These are phyloP conservation scores for Fulmarus glacialis DNA, from an alignment of 2,113 vertebrate species.

Conservation along the genomic window DNA sequence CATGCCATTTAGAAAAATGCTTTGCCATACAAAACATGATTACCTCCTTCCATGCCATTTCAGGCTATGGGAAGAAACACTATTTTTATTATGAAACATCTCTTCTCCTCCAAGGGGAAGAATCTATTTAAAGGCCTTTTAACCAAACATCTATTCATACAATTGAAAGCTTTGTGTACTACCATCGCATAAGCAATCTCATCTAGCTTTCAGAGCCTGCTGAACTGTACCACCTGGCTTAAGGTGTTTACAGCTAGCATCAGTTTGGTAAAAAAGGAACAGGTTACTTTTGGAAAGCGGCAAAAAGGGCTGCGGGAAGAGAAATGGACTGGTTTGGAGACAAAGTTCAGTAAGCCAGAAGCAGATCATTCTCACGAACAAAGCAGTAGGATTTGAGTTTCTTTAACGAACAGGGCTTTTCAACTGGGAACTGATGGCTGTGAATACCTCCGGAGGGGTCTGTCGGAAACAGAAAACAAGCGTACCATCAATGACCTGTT, in stretches of 20 bases:
- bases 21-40: slow-evolving; percentile 17
- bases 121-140: slow-evolving; percentile 28
- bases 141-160: slow-evolving; percentile 5
- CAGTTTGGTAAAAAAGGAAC: not conserved
- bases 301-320: not conserved
- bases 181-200: not conserved
- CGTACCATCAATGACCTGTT: not conserved
- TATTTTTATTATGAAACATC: slow-evolving; percentile 31
- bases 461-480: not conserved
- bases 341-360: not conserved
- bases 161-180: not conserved
- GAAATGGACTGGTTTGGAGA: not conserved
- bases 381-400: not conserved
- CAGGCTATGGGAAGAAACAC: not conserved
- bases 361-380: not conserved
- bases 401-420: not conserved
- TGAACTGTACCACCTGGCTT: not conserved
- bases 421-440: not conserved
- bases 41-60: slow-evolving; percentile 39
- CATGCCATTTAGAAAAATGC: slow-evolving; percentile 10
- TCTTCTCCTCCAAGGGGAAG: not conserved
- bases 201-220: not conserved
- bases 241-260: not conserved
- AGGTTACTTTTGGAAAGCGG: not conserved
- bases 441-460: not conserved